phyloP scores from a whole-genome alignment of 2,888 invertebrate genomes.

The Acheta domesticus region DNA sequence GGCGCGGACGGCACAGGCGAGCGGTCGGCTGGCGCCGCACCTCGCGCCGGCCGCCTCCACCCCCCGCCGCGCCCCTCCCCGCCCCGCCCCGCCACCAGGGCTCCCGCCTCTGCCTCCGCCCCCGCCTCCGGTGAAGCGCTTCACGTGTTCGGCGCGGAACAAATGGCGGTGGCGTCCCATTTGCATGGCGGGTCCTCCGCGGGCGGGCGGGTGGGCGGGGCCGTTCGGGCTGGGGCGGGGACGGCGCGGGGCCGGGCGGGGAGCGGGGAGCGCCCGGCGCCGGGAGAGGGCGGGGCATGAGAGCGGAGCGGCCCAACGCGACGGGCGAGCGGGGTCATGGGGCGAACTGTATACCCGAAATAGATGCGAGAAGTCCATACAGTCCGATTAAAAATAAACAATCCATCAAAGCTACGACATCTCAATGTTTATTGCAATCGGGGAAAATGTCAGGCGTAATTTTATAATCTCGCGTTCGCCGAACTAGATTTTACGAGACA shows the following conservation, averaged over 20 bases:
- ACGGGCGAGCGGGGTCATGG: not conserved
- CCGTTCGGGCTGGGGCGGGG: not conserved
- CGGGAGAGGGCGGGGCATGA: not conserved
- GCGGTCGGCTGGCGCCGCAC: not conserved
- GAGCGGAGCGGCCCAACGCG: not conserved
- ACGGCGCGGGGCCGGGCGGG: not conserved
- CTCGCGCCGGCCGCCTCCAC: not conserved
- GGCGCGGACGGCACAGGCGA: not conserved
- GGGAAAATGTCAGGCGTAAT: conserved; percentile 36
- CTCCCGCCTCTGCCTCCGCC: not conserved
- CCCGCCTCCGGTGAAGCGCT: not conserved
- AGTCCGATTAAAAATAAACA: conserved; percentile 33
- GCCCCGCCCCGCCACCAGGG: not conserved
- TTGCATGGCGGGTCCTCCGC: not conserved
- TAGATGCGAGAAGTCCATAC: conserved; percentile 18
- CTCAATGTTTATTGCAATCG: conserved; percentile 36
- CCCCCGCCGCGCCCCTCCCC: not conserved
- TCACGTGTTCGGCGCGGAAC: not conserved
- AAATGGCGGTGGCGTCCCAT: not conserved
- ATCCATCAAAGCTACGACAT: conserved; percentile 35
- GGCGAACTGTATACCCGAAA: not conserved
- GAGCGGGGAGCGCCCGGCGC: not conserved
- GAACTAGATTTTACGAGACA: conserved; percentile 32
- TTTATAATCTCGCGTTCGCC: conserved; percentile 35
- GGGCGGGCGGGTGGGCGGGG: not conserved